Evolutionary conservation across 2,797 vertebrate species (phyloP), one percentile per base, ranked within the genome.

Genomic region (Lacerta agilis): DNA sequence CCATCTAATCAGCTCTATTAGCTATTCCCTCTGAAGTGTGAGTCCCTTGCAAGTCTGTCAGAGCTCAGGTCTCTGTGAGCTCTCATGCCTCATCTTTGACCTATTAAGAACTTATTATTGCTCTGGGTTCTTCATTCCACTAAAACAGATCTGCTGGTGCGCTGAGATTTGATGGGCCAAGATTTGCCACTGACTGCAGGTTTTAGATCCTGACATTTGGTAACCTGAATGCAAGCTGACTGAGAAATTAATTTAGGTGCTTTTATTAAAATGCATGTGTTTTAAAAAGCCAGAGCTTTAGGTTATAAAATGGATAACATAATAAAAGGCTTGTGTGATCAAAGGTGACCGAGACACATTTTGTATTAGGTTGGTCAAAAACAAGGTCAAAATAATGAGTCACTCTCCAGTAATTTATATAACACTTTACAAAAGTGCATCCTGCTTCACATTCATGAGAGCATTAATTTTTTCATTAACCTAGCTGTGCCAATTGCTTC

Each of bases 1-100:
- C 83, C 38, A 91, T 79, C 76, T 76, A 83, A 89, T 75, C 72
- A 82, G 75, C 82, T 89, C 11, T 36, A 5, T 88, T 83, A 89
- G 55, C 61, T 8, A 1, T 89, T 93, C 77, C 11, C 72, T 93
- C 90, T 91, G 88, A 91, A 88, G 85, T 83, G 45, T 43, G 5
- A 77, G 75, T 90, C 84, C 79, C 11, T 0, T 8, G 27, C 25
- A 25, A 86, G 75, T 9, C 67, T 91, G 38, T 75, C 64, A 76
- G 61, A 8, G 4, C 38, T 55, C 86, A 87, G 88, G 66, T 25
- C 72, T 79, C 13, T 76, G 43, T 1, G 15, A 90, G 8, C n/a
- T 82, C 75, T 82, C 75, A 85, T 58, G 10, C 10, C 83, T n/a
- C 87, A 79, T 79, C 25, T 82, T 91, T 71, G n/a, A 25, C 61